Conservation (phyloP, 2,888 invertebrate species). For the Amphiduros pacificus region DNA sequence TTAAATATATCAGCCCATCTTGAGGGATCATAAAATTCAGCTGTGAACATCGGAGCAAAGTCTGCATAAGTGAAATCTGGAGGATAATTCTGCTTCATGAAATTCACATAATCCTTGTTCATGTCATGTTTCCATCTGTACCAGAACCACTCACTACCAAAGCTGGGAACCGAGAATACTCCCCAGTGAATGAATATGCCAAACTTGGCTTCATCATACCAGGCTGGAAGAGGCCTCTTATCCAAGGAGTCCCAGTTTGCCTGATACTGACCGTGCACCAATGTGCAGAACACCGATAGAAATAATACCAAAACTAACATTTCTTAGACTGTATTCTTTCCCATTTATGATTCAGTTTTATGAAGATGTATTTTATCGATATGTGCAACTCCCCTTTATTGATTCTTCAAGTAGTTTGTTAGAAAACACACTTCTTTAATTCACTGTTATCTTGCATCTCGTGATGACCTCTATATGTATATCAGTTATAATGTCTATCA, state of each 20-base stretch:
- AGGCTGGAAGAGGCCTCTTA: conserved; percentile 76
- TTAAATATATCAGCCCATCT: conserved; percentile 83
- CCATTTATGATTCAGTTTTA: no score
- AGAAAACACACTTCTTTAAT: no score
- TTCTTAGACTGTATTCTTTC: no score
- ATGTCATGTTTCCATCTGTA: conserved; percentile 36
- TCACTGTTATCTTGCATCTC: no score
- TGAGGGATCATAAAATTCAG: conserved; percentile 83
- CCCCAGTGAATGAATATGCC: conserved; percentile 96
- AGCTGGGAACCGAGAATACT: conserved; percentile 86
- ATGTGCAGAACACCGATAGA: no score
- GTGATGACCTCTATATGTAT: no score
- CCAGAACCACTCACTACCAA: conserved; percentile 63
- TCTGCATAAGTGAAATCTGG: conserved; percentile 89
- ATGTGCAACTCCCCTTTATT: no score
- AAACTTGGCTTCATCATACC: conserved; percentile 89
- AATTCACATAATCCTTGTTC: conserved; percentile 58
- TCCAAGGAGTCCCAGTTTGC: conserved; percentile 86
- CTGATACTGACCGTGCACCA: no score
- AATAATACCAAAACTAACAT: no score
- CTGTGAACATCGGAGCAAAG: conserved; percentile 81
- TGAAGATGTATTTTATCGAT: no score
- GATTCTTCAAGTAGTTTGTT: no score
- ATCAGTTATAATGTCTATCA: no score
- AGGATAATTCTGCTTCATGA: conserved; percentile 81